Conservation (phyloP, 53 echinoderm and acorn worm species). For the Mesocentrotus franciscanus region DNA sequence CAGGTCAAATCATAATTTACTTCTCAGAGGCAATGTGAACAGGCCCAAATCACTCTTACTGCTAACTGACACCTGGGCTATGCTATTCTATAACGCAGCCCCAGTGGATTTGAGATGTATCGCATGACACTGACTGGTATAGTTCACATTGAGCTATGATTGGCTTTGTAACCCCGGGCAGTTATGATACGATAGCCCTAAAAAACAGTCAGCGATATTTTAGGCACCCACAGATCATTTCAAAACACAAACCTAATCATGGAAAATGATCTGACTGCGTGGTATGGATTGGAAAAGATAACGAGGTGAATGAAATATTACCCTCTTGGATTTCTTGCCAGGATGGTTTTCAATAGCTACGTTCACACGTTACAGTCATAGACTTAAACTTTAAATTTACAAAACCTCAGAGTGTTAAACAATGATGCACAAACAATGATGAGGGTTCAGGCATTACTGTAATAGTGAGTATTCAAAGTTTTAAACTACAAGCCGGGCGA, state of each 20-base stretch:
- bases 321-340: not conserved
- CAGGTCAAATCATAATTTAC: not conserved
- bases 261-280: constrained; percentile 35
- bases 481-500: no score
- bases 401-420: no score
- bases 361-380: no score
- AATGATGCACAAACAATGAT: no score
- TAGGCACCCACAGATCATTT: constrained; percentile 23
- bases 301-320: constrained; percentile 35
- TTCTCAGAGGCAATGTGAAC: not conserved
- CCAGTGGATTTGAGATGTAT: not conserved
- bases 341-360: not conserved
- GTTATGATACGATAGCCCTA: not conserved
- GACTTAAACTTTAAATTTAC: no score
- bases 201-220: not conserved
- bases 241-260: constrained; percentile 38
- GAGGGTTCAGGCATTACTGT: no score
- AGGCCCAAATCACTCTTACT: not conserved
- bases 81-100: not conserved
- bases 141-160: not conserved
- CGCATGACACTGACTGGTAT: not conserved
- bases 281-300: constrained; percentile 13
- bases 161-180: constrained; percentile 16
- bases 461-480: no score
- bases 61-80: not conserved